phyloP scores from a whole-genome alignment of 2,888 invertebrate species.

The Sthenelais limicola region DNA sequence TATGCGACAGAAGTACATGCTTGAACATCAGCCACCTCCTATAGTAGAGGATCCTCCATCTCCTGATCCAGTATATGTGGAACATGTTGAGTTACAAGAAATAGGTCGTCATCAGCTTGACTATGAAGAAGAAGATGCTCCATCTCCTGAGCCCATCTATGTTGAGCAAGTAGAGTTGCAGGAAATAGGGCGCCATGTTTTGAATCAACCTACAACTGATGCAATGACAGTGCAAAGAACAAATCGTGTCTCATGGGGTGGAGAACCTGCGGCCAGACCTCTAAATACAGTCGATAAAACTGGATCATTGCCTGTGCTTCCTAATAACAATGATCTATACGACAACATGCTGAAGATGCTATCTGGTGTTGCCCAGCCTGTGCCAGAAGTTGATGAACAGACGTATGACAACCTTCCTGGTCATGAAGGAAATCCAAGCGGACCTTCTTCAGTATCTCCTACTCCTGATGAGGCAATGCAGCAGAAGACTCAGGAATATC shows the following conservation, averaged over 20 bases:
- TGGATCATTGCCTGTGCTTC: constrained; percentile 10
- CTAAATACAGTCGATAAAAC: neutral
- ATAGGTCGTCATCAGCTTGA: neutral
- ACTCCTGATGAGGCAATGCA: constrained; percentile 2
- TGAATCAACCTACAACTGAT: neutral
- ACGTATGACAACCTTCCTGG: constrained; percentile 24
- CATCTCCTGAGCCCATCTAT: constrained; percentile 22
- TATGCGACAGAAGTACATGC: neutral
- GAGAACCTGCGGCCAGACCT: neutral
- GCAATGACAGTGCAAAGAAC: neutral
- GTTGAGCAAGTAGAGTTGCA: constrained; percentile 23
- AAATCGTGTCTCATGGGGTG: constrained; percentile 21
- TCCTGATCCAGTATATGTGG: constrained; percentile 20
- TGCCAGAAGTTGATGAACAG: neutral
- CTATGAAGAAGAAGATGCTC: neutral
- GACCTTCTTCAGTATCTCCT: constrained; percentile 14
- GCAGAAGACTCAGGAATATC: constrained; percentile 21
- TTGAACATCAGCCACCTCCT: constrained; percentile 1
- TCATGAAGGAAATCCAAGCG: neutral
- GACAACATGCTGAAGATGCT: constrained; percentile 31
- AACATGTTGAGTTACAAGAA: constrained; percentile 23
- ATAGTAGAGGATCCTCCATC: constrained; percentile 10
- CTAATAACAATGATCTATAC: constrained; percentile 27
- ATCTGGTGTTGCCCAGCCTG: constrained; percentile 16
- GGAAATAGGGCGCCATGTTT: constrained; percentile 3